Evolutionary conservation across 1,140 invertebrate species (phyloP).

Genomic region (Calycopis cecrops): DNA sequence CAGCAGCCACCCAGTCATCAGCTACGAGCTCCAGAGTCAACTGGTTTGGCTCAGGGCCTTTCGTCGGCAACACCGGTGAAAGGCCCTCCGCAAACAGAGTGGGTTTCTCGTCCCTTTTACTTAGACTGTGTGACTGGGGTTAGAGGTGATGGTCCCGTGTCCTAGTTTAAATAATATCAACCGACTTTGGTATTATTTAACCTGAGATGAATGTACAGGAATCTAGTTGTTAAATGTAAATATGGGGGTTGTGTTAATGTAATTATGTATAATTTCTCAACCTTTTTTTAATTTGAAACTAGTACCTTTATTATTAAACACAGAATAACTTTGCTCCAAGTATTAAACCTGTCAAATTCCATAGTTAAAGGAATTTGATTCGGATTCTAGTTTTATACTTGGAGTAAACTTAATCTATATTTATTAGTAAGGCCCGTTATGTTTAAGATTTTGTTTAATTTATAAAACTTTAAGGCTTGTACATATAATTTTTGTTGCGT

Average conservation of each 20-base stretch:
- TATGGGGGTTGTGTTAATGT: slow-evolving; percentile 12
- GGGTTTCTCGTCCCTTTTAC: slow-evolving; percentile 65
- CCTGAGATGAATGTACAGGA: slow-evolving; percentile 19
- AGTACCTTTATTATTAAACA: too few relatives aligned
- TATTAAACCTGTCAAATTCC: too few relatives aligned
- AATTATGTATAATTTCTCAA: slow-evolving; percentile 29
- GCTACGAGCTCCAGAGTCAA: slow-evolving; percentile 58
- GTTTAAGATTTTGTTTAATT: slow-evolving; percentile 8
- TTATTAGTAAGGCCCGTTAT: too few relatives aligned
- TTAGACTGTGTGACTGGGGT: slow-evolving; percentile 64
- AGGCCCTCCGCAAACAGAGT: slow-evolving; percentile 55
- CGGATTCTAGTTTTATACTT: too few relatives aligned
- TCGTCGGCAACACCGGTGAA: slow-evolving; percentile 67
- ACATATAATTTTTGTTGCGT: slow-evolving; percentile 6
- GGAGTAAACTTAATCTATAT: too few relatives aligned
- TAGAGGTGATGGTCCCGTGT: slow-evolving; percentile 48
- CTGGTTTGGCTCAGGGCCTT: slow-evolving; percentile 71
- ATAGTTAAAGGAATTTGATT: too few relatives aligned
- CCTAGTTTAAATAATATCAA: slow-evolving; percentile 48
- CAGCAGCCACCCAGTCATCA: slow-evolving; percentile 38
- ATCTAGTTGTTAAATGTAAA: slow-evolving; percentile 17
- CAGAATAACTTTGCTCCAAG: too few relatives aligned
- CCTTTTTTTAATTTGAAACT: neutral
- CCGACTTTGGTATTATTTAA: slow-evolving; percentile 21
- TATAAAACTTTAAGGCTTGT: slow-evolving; percentile 7